Percentiles rank a stretch among this genome's conserved stretches.
These are phyloP conservation scores for Hartigia nigra DNA, from an alignment of 2,888 invertebrate species.

Conservation along the genomic window DNA sequence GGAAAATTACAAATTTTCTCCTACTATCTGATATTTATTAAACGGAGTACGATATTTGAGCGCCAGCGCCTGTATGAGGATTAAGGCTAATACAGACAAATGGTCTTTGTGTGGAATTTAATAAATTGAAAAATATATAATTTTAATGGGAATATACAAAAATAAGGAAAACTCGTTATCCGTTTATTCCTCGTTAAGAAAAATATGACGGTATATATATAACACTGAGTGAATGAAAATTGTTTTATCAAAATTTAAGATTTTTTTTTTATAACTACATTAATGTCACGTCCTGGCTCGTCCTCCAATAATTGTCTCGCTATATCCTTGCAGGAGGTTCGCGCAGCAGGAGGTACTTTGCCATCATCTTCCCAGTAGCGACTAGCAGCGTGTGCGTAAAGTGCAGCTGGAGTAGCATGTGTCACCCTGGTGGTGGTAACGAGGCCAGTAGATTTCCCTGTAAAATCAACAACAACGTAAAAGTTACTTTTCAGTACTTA, in stretches of 20 bases:
- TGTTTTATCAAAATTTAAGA: neutral
- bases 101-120: too few species aligned
- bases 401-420: constrained; percentile 82
- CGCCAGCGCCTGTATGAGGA: too few species aligned
- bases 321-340: constrained; percentile 82
- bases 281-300: constrained; percentile 79
- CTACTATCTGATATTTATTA: too few species aligned
- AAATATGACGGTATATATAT: too few species aligned
- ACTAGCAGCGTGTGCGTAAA: constrained; percentile 80
- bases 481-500: neutral
- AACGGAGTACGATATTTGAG: too few species aligned
- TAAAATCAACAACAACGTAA: constrained; percentile 22
- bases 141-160: too few species aligned
- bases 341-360: constrained; percentile 77
- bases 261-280: constrained; percentile 67
- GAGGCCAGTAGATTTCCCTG: constrained; percentile 84
- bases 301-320: constrained; percentile 83
- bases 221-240: too few species aligned
- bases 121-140: too few species aligned
- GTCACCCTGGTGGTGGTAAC: constrained; percentile 84
- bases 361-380: constrained; percentile 85
- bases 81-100: neutral
- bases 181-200: too few species aligned
- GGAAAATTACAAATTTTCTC: too few species aligned
- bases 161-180: too few species aligned